Evolutionary conservation across 2,797 vertebrate genomes (phyloP).

Genomic region (Mionectes olivaceus): DNA sequence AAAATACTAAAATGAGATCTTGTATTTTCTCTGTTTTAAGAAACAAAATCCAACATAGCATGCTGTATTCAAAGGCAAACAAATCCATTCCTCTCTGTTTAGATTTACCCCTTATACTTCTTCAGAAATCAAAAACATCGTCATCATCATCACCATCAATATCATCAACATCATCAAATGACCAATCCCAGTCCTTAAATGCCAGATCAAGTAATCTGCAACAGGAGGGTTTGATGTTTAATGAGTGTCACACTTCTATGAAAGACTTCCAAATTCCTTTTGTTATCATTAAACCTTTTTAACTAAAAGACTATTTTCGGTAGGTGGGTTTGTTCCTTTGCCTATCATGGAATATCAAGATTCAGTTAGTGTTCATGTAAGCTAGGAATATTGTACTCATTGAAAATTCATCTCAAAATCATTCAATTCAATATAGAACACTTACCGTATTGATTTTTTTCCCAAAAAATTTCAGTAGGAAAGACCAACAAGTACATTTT

Average conservation of each 20-base stretch:
- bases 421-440: not conserved
- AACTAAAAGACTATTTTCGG: not conserved
- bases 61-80: constrained; percentile 78
- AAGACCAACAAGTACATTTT: not conserved
- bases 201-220: constrained; percentile 93
- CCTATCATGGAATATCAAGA: not conserved
- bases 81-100: constrained; percentile 73
- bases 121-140: constrained; percentile 96
- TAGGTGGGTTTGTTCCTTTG: not conserved
- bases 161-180: constrained; percentile 94
- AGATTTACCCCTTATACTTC: constrained; percentile 80
- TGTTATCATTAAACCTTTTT: not conserved
- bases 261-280: not conserved
- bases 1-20: constrained; percentile 67
- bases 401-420: not conserved
- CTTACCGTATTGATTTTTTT: not conserved
- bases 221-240: constrained; percentile 83
- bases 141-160: constrained; percentile 90
- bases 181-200: constrained; percentile 96
- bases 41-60: constrained; percentile 73
- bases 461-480: not conserved
- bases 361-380: not conserved
- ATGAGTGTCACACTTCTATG: not conserved
- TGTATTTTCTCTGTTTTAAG: constrained; percentile 17
- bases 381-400: not conserved